These are phyloP conservation scores for Phyllostomus hastatus DNA, from an alignment of 2,113 vertebrate species.

Conservation along the genomic window DNA sequence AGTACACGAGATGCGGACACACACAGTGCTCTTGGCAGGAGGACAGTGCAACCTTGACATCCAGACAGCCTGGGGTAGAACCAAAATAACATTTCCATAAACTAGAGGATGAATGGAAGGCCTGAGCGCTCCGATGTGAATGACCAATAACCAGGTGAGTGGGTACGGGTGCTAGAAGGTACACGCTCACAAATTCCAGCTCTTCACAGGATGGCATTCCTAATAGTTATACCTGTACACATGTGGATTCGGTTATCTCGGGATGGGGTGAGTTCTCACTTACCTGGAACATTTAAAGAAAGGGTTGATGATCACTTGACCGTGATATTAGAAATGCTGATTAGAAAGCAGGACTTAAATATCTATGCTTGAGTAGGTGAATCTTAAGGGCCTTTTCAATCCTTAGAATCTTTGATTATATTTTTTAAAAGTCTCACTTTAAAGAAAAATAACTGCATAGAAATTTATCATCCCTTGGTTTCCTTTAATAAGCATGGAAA, in stretches of 20 bases:
- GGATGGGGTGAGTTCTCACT: neutral
- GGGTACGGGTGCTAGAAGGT: neutral
- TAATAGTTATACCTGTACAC: neutral
- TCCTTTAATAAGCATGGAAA: neutral
- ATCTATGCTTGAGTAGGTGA: neutral
- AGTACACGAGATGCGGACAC: neutral
- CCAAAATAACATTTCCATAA: neutral
- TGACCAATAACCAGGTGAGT: neutral
- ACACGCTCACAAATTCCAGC: neutral
- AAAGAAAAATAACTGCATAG: neutral
- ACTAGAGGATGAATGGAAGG: neutral
- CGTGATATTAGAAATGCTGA: accelerated
- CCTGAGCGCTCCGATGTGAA: neutral
- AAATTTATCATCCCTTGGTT: neutral
- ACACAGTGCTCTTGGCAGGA: accelerated
- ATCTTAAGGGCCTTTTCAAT: neutral
- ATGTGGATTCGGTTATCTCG: neutral
- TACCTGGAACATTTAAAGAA: neutral
- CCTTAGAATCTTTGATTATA: neutral
- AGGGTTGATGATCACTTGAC: neutral
- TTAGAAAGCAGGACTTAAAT: neutral
- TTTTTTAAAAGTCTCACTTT: neutral
- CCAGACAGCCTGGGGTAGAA: neutral
- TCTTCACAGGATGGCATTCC: neutral
- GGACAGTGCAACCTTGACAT: neutral